Evolutionary conservation across 2,888 invertebrate species (phyloP).

Genomic region (Perdita meconis): DNA sequence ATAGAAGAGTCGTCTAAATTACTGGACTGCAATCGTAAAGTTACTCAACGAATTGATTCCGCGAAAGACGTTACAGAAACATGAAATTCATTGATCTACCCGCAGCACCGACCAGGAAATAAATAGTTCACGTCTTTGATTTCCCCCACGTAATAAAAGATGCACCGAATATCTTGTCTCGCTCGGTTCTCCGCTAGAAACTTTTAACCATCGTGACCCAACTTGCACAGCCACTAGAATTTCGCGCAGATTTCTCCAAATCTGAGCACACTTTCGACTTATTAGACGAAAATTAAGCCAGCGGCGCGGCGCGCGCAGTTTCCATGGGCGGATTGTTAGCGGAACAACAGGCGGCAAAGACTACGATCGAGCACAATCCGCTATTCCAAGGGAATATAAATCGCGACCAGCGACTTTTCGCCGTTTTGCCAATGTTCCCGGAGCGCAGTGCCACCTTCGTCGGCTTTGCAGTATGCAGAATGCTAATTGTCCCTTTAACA

Average conservation of each 20-base stretch:
- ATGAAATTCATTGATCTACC: slow-evolving; percentile 26
- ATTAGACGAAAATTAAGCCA: neutral
- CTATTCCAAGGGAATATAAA: slow-evolving; percentile 39
- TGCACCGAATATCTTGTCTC: slow-evolving; percentile 18
- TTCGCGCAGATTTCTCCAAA: slow-evolving; percentile 20
- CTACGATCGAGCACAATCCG: no score
- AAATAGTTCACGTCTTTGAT: slow-evolving; percentile 48
- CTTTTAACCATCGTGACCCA: slow-evolving; percentile 21
- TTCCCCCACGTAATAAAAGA: slow-evolving; percentile 52
- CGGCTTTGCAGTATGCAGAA: slow-evolving; percentile 65
- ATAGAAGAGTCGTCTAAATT: no score
- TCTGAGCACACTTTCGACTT: slow-evolving; percentile 24
- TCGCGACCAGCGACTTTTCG: slow-evolving; percentile 52
- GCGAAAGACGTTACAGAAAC: slow-evolving; percentile 9
- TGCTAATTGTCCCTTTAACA: slow-evolving; percentile 75
- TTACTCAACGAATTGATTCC: neutral
- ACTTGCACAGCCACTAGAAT: slow-evolving; percentile 12
- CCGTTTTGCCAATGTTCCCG: slow-evolving; percentile 62
- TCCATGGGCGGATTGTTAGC: no score
- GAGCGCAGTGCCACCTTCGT: slow-evolving; percentile 16
- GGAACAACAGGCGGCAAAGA: no score
- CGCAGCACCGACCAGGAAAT: slow-evolving; percentile 9
- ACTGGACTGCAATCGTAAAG: neutral
- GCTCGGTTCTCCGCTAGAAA: slow-evolving; percentile 7
- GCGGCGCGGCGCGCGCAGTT: no score